Evolutionary conservation across 2,113 vertebrate genomes (phyloP).

Genomic region (Labrus mixtus): DNA sequence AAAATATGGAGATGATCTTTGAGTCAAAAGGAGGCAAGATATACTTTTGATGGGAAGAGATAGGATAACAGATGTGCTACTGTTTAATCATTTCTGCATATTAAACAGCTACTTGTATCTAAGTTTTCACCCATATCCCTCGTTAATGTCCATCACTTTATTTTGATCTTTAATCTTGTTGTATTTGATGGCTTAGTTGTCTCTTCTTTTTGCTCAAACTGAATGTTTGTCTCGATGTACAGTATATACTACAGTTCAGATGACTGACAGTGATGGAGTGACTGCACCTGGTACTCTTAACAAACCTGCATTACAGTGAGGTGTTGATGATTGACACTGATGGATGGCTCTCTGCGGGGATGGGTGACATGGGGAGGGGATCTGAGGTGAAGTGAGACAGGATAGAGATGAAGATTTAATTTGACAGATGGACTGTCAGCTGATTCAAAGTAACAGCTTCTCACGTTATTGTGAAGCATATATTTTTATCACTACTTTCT

Average conservation of each 20-base stretch:
- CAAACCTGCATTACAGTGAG: slow-evolving; percentile 36
- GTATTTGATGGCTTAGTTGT: not conserved
- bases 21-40: too few species aligned
- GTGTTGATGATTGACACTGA: slow-evolving; percentile 36
- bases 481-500: not conserved
- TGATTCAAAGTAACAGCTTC: slow-evolving; percentile 1
- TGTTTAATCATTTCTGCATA: too few species aligned
- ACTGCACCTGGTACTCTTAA: slow-evolving; percentile 15
- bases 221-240: not conserved
- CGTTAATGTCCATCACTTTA: too few species aligned
- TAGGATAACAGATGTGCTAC: too few species aligned
- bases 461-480: not conserved
- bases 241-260: slow-evolving; percentile 3
- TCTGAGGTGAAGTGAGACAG: slow-evolving; percentile 40
- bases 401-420: slow-evolving; percentile 29
- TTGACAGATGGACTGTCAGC: slow-evolving; percentile 40
- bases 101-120: too few species aligned
- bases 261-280: slow-evolving; percentile 55
- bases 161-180: too few species aligned
- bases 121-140: too few species aligned
- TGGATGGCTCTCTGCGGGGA: slow-evolving; percentile 39
- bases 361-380: slow-evolving; percentile 41
- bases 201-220: not conserved
- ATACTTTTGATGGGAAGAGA: too few species aligned
- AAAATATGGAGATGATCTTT: too few species aligned